These are phyloP conservation scores for Adelognathus sp. DNA, from an alignment of 2,888 invertebrate genomes.

Conservation along the genomic window DNA sequence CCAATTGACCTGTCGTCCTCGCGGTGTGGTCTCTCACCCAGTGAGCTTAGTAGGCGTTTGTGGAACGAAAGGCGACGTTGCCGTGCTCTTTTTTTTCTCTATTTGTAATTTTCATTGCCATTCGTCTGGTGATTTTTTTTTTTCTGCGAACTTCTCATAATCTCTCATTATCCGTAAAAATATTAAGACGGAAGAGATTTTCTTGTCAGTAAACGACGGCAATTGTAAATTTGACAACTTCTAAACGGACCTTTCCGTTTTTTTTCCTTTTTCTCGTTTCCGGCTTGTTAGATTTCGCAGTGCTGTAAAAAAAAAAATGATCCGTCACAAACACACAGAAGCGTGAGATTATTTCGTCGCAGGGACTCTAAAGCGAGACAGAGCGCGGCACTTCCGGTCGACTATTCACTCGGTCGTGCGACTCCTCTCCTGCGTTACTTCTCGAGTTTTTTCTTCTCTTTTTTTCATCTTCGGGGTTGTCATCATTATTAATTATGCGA, in stretches of 20 bases:
- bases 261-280: not conserved
- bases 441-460: constrained; percentile 2
- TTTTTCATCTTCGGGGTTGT: not conserved
- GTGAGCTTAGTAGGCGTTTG: constrained; percentile 32
- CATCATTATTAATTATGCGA: not conserved
- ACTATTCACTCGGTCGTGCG: not conserved
- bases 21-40: constrained; percentile 19
- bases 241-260: not conserved
- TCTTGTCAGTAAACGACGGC: not conserved
- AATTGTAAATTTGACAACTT: too few species aligned
- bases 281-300: not conserved
- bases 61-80: constrained; percentile 48
- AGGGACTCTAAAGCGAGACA: not conserved
- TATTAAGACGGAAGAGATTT: not conserved
- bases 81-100: constrained; percentile 2
- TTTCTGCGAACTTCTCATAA: not conserved
- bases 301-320: too few species aligned
- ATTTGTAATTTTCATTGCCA: not conserved
- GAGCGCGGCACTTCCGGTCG: constrained; percentile 18
- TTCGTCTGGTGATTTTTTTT: too few species aligned
- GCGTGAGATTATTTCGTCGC: not conserved
- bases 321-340: not conserved
- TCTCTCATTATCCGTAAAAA: not conserved
- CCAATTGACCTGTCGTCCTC: constrained; percentile 53
- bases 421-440: not conserved